Conservation (phyloP, 1,140 invertebrate species). For the Atta colombica region DNA sequence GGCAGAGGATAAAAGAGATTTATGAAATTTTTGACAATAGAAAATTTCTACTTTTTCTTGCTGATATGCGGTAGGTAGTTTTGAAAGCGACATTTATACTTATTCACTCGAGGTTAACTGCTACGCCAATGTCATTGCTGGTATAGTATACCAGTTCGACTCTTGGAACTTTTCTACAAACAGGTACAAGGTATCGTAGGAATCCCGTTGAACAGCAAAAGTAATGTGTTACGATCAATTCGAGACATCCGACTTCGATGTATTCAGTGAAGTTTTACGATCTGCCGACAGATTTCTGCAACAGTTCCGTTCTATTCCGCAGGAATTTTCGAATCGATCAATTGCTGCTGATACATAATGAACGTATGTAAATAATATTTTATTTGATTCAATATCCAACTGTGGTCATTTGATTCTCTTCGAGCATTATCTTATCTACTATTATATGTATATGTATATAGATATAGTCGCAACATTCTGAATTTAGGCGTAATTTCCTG, state of each 20-base stretch:
- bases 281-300: neutral
- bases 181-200: constrained; percentile 25
- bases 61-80: neutral
- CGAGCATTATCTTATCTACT: constrained; percentile 20
- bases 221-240: constrained; percentile 17
- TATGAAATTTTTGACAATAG: neutral
- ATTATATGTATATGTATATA: constrained; percentile 18
- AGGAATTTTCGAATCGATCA: neutral
- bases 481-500: constrained; percentile 22
- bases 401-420: neutral
- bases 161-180: constrained; percentile 23
- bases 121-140: constrained; percentile 29
- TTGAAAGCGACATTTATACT: neutral
- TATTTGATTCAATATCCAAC: constrained; percentile 21
- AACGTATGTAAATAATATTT: constrained; percentile 4
- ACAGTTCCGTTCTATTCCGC: neutral
- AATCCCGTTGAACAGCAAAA: constrained; percentile 17
- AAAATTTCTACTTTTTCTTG: neutral
- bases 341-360: neutral
- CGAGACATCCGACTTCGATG: neutral
- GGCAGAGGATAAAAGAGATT: neutral
- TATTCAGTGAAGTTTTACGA: neutral
- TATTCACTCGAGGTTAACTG: neutral
- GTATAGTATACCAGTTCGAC: constrained; percentile 30
- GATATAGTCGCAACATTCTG: constrained; percentile 19